phyloP scores from a whole-genome alignment of 1,140 invertebrate species.

The Tribolium castaneum region DNA sequence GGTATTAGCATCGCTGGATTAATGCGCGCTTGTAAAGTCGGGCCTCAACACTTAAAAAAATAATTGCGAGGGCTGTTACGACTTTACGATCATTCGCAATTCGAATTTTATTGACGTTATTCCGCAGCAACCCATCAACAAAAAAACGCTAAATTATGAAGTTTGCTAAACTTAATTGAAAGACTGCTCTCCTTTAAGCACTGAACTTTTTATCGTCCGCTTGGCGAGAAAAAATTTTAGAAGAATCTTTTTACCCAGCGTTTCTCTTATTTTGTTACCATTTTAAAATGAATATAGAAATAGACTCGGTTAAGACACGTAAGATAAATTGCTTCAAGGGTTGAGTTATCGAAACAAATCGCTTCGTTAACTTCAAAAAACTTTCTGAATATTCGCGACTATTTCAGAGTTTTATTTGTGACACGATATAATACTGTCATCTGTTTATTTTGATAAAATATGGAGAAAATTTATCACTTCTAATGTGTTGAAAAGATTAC shows the following conservation, averaged over 20 bases:
- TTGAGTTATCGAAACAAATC: constrained; percentile 25
- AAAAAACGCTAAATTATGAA: not conserved
- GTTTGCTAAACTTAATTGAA: not conserved
- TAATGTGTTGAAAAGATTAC: not conserved
- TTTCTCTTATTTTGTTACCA: not conserved
- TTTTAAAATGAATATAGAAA: constrained; percentile 27
- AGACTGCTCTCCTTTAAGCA: not conserved
- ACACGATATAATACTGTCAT: not conserved
- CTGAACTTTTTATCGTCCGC: not conserved
- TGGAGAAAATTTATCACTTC: not conserved
- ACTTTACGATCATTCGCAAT: not conserved
- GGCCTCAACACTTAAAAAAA: constrained; percentile 14
- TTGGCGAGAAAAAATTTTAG: not conserved
- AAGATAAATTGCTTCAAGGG: constrained; percentile 20
- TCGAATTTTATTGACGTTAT: constrained; percentile 5
- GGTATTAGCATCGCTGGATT: constrained; percentile 52
- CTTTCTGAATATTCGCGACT: constrained; percentile 1
- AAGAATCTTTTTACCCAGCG: not conserved
- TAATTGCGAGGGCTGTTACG: constrained; percentile 15
- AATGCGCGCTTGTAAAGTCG: constrained; percentile 33
- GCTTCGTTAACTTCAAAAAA: constrained; percentile 8
- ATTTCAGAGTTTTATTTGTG: not conserved
- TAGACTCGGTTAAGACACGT: not conserved
- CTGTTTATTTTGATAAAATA: not conserved
- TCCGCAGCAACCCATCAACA: not conserved